Conservation (phyloP, 2,888 invertebrate species). For the Trissolcus japonicus region DNA sequence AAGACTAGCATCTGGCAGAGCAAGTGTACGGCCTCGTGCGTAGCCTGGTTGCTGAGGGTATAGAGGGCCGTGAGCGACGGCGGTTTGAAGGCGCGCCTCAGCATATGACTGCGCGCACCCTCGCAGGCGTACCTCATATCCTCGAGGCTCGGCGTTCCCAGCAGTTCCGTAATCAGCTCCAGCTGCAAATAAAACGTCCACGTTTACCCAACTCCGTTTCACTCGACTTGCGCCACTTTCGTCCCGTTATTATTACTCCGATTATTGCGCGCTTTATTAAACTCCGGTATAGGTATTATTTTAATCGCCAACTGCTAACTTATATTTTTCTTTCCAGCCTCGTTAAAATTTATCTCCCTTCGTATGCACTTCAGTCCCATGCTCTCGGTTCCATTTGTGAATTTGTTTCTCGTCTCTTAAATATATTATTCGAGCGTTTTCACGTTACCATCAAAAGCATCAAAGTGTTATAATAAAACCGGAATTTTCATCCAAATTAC, state of each 20-base stretch:
- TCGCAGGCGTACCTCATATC: constrained; percentile 99
- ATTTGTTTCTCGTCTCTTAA: neutral
- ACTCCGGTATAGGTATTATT: too few relatives aligned
- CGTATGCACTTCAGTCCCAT: too few relatives aligned
- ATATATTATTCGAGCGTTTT: too few relatives aligned
- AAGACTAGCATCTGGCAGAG: constrained; percentile 98
- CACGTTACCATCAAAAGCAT: too few relatives aligned
- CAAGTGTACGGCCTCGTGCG: constrained; percentile 98
- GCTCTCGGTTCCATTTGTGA: too few relatives aligned
- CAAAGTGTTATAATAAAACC: neutral
- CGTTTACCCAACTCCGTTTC: constrained; percentile 15
- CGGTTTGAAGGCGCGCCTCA: constrained; percentile 90
- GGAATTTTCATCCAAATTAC: too few relatives aligned
- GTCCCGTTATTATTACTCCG: constrained; percentile 6
- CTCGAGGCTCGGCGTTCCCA: constrained; percentile 96
- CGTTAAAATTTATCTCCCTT: too few relatives aligned
- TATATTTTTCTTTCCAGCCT: too few relatives aligned
- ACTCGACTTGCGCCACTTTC: constrained; percentile 16
- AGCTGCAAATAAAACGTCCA: constrained; percentile 79
- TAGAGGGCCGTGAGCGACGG: constrained; percentile 93
- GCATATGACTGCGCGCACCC: constrained; percentile 94
- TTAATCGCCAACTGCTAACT: too few relatives aligned
- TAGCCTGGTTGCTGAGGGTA: constrained; percentile 93
- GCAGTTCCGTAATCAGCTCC: constrained; percentile 97
- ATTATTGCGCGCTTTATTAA: constrained; percentile 1